phyloP scores from a whole-genome alignment of 2,797 vertebrate genomes.

The Spinus olivaceus region DNA sequence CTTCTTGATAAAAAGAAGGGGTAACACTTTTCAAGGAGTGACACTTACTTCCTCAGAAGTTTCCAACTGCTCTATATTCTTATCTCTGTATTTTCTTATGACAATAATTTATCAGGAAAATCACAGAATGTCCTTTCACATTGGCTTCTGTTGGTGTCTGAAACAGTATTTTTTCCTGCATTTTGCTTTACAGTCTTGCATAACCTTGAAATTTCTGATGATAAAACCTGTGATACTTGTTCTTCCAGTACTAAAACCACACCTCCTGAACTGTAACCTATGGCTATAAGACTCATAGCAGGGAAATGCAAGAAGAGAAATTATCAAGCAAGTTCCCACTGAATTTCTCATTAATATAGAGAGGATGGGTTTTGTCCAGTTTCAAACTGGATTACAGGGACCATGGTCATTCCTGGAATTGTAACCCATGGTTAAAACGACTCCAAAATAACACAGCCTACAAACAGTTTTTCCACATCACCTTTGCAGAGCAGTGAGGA shows the following conservation, averaged over 20 bases:
- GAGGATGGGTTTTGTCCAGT: not conserved
- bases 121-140: not conserved
- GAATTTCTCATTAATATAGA: not conserved
- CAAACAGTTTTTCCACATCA: not conserved
- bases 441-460: not conserved
- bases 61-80: not conserved
- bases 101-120: not conserved
- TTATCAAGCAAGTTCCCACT: not conserved
- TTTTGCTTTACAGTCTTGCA: not conserved
- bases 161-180: not conserved
- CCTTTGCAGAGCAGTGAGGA: not conserved
- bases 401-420: not conserved
- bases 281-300: not conserved
- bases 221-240: slow-evolving; percentile 23
- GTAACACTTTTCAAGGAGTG: not conserved
- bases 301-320: not conserved
- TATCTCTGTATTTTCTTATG: not conserved
- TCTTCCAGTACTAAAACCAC: not conserved
- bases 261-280: not conserved
- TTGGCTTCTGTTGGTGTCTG: not conserved
- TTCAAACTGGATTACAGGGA: not conserved
- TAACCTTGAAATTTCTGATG: not conserved
- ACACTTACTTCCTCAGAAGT: not conserved
- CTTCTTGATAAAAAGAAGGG: not conserved
- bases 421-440: not conserved